Evolutionary conservation across 1,140 invertebrate genomes (phyloP).

Genomic region (Brachionus sp.): DNA sequence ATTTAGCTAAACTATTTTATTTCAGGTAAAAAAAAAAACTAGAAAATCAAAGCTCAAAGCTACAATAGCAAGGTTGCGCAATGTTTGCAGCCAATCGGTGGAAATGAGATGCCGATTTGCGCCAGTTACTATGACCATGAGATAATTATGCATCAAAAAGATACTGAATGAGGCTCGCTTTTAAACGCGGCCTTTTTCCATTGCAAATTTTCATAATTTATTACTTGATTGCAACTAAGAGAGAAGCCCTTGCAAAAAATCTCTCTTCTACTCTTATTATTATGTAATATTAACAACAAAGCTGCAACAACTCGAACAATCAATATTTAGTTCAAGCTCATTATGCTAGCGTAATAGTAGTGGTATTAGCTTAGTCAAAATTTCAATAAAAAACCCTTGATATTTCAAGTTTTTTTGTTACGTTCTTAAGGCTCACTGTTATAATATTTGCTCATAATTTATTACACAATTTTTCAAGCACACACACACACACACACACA

Average conservation of each 20-base stretch:
- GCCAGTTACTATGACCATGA: too few relatives aligned
- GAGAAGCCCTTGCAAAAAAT: neutral
- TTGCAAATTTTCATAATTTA: slow-evolving; percentile 37
- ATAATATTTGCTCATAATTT: slow-evolving; percentile 37
- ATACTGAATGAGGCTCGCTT: too few relatives aligned
- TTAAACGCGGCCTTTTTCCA: neutral
- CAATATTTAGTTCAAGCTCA: slow-evolving; percentile 38
- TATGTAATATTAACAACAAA: slow-evolving; percentile 36
- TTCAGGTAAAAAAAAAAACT: too few relatives aligned
- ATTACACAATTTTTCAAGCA: neutral
- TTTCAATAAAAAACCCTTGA: slow-evolving; percentile 42
- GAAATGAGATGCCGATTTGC: too few relatives aligned
- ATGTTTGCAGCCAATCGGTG: too few relatives aligned
- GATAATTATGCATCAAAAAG: too few relatives aligned
- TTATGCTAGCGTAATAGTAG: slow-evolving; percentile 23
- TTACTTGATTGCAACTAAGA: neutral
- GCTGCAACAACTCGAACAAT: neutral
- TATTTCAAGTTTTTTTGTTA: slow-evolving; percentile 34
- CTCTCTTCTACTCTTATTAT: too few relatives aligned
- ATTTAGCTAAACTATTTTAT: too few relatives aligned
- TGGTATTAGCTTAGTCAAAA: neutral
- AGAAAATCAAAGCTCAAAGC: too few relatives aligned
- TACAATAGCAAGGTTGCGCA: too few relatives aligned
- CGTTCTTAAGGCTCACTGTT: neutral
- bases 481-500: neutral